Base-by-base conservation (phyloP, 2,797 vertebrate species). In the Yasuhikotakia modesta region DNA sequence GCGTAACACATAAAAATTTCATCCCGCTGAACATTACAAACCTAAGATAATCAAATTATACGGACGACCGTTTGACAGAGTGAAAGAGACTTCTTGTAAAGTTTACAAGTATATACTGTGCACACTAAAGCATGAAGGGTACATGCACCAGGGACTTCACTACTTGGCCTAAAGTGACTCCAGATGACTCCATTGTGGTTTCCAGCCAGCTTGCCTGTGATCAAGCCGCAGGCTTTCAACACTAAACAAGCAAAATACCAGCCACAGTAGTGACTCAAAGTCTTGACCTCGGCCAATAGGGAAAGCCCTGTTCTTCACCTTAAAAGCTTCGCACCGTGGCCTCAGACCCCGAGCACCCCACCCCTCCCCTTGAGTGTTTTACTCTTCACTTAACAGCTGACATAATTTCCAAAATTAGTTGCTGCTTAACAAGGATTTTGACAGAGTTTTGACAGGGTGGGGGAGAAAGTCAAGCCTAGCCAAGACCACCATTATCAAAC, bases 401-500 rank as follows among this genome's bases (percentile, higher is more conserved):
- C 90, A 90, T 93, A 92, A 93, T 92, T 94, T 89, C 86, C 87
- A 78, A 91, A 94, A 93, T 89, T 90, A 93, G 91, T 90, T 86
- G 84, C 64, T 75, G 81, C 86, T 94, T 92, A 90, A 86, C 50
- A 79, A 91, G 88, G 90, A 92, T 91, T 93, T 84, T 90, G 92
- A 94, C 92, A 88, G 88, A 92, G 87, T 89, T 91, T 86, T 90
- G 89, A 90, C 78, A 52, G 87, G 89, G 86, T 87, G 86, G 89
- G 92, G 93, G 91, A 89, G 85, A 95, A 96, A 96, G 93, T 94
- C 94, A 94, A 89, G 90, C 87, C 89, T 85, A 83, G 88, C 91
- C 88, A 86, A 92, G 91, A 92, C 87, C 81, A 67, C 46, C 78
- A 65, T 88, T 92, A 90, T 81, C 88, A 93, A 93, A 94, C 92